Base-by-base conservation (phyloP, 2,797 vertebrate species). In the Catamblyrhynchus diadema region DNA sequence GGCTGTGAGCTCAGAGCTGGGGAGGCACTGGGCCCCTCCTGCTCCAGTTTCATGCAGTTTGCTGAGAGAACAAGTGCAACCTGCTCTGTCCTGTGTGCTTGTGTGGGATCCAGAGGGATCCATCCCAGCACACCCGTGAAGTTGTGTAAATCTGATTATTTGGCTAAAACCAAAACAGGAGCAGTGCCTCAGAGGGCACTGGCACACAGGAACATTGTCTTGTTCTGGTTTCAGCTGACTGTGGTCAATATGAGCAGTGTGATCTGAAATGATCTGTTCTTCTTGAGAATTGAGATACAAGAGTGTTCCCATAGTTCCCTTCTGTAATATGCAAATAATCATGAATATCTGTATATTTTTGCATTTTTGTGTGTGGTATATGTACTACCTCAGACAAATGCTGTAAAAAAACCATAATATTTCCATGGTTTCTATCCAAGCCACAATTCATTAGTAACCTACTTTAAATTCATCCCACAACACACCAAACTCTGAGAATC, bases 351-450 rank as follows among this genome's bases (percentile, higher is more conserved):
- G 94, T 93, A 93, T 94, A 91, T 88, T 94, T 95, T 91, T 96
- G 90, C 80, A 81, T 89, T 92, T 93, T 91, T 83, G 90, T 96
- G 91, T 95, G 94, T 94, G 95, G 83, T 95, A 83, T 97, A 95
- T 96, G 93, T 96, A 94, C 95, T 97, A 97, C 96, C 96, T 97
- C 97, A 97, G 92, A 97, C 88, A 95, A 97, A 82, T 93, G 86
- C 94, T 96, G 81, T 88, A 94, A 86, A 83, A 83, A 83, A 93
- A 69, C 0, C 30, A 0, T 41, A 21, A 64, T 21, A 62, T 82
- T 95, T 81, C 53, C 89, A 60, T 70, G 79, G 62, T 91, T 91
- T 91, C 82, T 70, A 60, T 72, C 79, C 89, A 94, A 88, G 79
- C 80, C 85, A 78, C 85, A 42, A 2, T 60, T 88, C 77, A 66